Evolutionary conservation across 2,113 vertebrate genomes (phyloP), one percentile per base, ranked within the genome.

Genomic region (Scytalopus superciliaris): DNA sequence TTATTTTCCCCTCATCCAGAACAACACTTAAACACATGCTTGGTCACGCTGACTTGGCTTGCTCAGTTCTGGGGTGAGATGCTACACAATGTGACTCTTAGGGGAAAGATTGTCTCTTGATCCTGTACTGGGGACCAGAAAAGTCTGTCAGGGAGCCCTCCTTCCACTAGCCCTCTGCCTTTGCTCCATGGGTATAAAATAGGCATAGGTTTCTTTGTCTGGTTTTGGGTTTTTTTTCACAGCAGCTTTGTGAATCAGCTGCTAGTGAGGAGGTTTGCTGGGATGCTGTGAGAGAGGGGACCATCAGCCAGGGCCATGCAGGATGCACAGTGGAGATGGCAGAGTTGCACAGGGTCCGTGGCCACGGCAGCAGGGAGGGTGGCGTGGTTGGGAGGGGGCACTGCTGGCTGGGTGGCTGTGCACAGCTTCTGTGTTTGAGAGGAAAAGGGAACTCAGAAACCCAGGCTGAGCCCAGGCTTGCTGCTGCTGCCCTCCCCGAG

Each of bases 321-420:
- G 62, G 76, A 45, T 30, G 57, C 62, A 30, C 80, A 70, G 27
- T 0, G 2, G 67, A 91, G 87, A n/a, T 0, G 6, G 27, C 33
- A 47, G 23, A 72, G 35, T 25, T 1, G 1, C 3, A 2, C 2
- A 53, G 31, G 45, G 16, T 23, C 70, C 31, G 63, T 35, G 3
- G 9, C 40, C 50, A 1, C 27, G 0, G 1, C 3, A 2, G 30
- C 0, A 0, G 27, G 68, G 25, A 53, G 52, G 42, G 42, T 5
- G 15, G 30, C 2, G 0, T 4, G 8, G 35, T 23, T 9, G 10
- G 27, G 40, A 64, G 50, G 23, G 39, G 50, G 31, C 7, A 10
- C 53, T 2, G 12, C 6, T 0, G 0, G 3, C 31, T 30, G 53
- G 28, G 10, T 44, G 18, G 19, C 25, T 0, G 0, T 14, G 55